These are phyloP conservation scores for Erinaceus europaeus DNA, from an alignment of 2,113 vertebrate species.

Conservation along the genomic window DNA sequence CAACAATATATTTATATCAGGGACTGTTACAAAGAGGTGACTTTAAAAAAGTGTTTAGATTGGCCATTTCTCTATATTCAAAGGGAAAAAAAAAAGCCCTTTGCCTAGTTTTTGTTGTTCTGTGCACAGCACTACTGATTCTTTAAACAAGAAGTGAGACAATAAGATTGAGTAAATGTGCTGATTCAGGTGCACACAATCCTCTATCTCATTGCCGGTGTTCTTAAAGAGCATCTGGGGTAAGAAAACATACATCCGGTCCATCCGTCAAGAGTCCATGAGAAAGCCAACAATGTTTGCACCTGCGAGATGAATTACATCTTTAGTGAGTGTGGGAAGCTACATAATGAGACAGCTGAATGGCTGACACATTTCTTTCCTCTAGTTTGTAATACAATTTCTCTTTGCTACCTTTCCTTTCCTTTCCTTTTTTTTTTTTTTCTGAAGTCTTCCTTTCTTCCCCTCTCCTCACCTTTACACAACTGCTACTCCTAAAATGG, in stretches of 20 bases:
- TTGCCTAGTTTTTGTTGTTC: constrained; percentile 24
- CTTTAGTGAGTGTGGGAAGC: constrained; percentile 69
- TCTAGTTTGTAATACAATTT: not conserved
- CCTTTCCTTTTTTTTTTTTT: no score
- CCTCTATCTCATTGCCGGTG: constrained; percentile 56
- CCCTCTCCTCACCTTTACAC: not conserved
- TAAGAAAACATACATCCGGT: constrained; percentile 67
- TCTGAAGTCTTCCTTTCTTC: not conserved
- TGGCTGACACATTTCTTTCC: constrained; percentile 51
- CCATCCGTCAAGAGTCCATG: constrained; percentile 61
- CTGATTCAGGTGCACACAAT: constrained; percentile 76
- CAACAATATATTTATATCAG: not conserved
- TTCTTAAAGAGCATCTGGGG: constrained; percentile 72
- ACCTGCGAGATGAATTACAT: constrained; percentile 74
- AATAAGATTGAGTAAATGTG: constrained; percentile 55
- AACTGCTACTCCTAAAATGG: constrained; percentile 17
- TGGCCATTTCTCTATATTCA: constrained; percentile 17
- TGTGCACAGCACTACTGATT: not conserved
- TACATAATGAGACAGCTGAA: constrained; percentile 68
- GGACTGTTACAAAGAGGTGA: constrained; percentile 15
- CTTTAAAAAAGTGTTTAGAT: constrained; percentile 46
- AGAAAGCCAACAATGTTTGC: constrained; percentile 67
- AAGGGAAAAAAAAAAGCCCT: not conserved
- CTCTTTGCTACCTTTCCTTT: not conserved
- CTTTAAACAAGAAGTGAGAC: constrained; percentile 49